phyloP scores from a whole-genome alignment of 2,888 invertebrate genomes.

The Eupithecia centaureata region DNA sequence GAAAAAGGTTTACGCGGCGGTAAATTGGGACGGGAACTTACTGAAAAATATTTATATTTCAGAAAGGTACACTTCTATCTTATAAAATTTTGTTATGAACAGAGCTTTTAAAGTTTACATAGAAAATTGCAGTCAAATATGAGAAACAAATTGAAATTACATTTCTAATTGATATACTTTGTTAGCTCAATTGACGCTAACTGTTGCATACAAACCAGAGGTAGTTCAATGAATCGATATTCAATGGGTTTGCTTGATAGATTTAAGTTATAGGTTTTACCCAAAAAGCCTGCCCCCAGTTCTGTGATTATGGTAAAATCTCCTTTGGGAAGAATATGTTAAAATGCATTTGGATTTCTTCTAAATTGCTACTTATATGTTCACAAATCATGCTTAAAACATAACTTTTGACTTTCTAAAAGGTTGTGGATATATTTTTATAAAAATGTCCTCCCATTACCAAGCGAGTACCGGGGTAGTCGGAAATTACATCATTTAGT shows the following conservation, averaged over 20 bases:
- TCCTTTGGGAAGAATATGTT: too few species aligned
- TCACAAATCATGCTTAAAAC: background rate
- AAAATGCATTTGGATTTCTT: background rate
- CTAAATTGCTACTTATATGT: background rate
- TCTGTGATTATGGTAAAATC: too few species aligned
- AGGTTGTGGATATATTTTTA: constrained; percentile 43
- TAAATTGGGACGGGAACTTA: background rate
- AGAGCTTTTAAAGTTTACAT: background rate
- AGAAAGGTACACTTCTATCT: background rate
- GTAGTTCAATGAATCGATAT: too few species aligned
- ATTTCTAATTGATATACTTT: too few species aligned
- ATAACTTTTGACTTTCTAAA: constrained; percentile 15
- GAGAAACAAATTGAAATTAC: too few species aligned
- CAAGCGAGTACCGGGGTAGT: constrained; percentile 48
- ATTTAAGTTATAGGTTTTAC: too few species aligned
- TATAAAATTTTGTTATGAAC: background rate
- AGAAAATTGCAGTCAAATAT: too few species aligned
- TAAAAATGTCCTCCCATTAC: constrained; percentile 47
- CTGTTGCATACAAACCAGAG: too few species aligned
- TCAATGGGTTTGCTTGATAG: too few species aligned
- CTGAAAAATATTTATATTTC: background rate
- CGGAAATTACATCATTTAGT: constrained; percentile 54
- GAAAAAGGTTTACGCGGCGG: constrained; percentile 12
- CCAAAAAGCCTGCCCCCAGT: too few species aligned
- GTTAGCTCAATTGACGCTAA: too few species aligned